Base-by-base conservation (phyloP, 1,140 invertebrate genomes). In the Geopemphigus sp. region DNA sequence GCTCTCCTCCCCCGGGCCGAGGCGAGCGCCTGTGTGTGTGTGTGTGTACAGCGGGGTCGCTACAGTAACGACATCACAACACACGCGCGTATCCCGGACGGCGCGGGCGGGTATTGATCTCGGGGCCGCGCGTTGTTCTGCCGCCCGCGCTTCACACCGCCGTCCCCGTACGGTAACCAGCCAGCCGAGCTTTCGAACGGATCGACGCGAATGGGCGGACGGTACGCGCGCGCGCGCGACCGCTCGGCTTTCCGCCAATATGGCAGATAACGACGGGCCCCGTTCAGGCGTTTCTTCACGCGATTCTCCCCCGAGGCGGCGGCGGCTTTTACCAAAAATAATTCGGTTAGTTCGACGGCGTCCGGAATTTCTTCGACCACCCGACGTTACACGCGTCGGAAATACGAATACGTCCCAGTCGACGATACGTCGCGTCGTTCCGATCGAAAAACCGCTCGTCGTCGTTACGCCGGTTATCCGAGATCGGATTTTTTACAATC, bases 1-100 rank as follows among this genome's bases (percentile, higher is more conserved):
- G 68, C 68, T 72, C n/a, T n/a, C n/a, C n/a, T n/a, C n/a, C 45
- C 45, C 66, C 24, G 29, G 63, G 19, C 32, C 63, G 63, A 39
- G 29, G 63, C 63, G 39, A 10, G 8, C 39, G 32, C 32, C 3
- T 8, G 32, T 8, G 32, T 8, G 32, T 39, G 8, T 39, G 8
- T 4, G 8, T 39, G 8, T 39, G 8, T 39, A 45, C 39, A 39
- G 14, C 10, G 57, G 74, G 74, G 74, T 78, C 57, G 74, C 74
- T 78, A 78, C 74, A 63, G 74, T 78, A 78, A 78, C 74, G 74
- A 78, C 74, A 78, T 78, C 74, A 78, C 74, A 78, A 78, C 74
- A 78, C 74, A 61, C n/a, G 70, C n/a, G 10, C 29, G 56, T 57
- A 59, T 59, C 54, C 54, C 72, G n/a, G n/a, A n/a, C n/a, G n/a